Evolutionary conservation across 2,888 invertebrate genomes (phyloP), one percentile per base, ranked within the genome.

Genomic region (Spicauda simplicius): DNA sequence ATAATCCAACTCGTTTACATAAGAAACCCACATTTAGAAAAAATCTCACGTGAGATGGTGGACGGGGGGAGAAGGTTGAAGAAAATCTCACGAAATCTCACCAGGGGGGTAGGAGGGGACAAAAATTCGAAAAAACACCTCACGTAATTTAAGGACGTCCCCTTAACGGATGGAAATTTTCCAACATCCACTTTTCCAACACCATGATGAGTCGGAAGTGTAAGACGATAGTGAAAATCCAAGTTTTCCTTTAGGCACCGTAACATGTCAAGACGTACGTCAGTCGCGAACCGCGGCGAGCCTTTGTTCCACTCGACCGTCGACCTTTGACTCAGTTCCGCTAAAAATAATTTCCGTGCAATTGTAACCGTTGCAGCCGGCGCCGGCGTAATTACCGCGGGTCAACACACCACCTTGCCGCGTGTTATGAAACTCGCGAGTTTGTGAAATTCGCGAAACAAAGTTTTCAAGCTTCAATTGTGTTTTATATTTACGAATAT

Each of bases 301-400:
- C 69, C 69, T 65, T 66, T 67, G 58, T 63, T 69, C 61, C 50
- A 55, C 12, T 69, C 69, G 69, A 64, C 61, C 71, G 64, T 63
- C 64, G 73, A 73, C 74, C 73, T 73, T 64, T 70, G 70, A 65
- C 65, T 71, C 61, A 67, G 69, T 68, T 66, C 70, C 72, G 68
- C 62, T 61, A 56, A 62, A 68, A 68, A 61, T 61, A 61, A 67
- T 67, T 37, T 56, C 61, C 54, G 45, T 57, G 61, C 63, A 61
- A 68, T 65, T 68, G 69, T 68, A 69, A 62, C 53, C 68, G 59
- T 69, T 37, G 69, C 69, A 69, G 71, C 68, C 71, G 59, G 60
- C 33, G 16, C 18, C 60, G 66, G 48, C 48, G 60, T 54, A 65
- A 59, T 54, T 60, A 30, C 60, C 45, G n/a, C 60, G 66, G 66